phyloP scores from a whole-genome alignment of 2,797 vertebrate species.

The Ataeniobius toweri region DNA sequence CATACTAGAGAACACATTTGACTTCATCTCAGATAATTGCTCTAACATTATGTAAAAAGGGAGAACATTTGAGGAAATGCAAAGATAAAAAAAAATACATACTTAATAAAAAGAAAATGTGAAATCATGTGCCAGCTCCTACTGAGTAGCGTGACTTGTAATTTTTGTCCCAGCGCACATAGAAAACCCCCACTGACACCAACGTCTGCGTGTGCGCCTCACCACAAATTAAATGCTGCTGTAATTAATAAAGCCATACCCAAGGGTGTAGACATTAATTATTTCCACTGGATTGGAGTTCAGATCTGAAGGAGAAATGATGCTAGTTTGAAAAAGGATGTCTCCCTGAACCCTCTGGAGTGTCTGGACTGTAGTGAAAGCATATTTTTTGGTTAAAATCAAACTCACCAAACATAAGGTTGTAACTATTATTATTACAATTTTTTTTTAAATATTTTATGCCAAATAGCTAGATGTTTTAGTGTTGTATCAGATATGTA shows the following conservation, averaged over 20 bases:
- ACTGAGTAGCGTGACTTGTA: constrained; percentile 40
- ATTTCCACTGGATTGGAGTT: constrained; percentile 69
- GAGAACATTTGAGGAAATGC: neutral
- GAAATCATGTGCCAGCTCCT: constrained; percentile 3
- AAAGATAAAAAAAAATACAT: neutral
- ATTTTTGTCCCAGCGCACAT: constrained; percentile 29
- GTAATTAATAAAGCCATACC: constrained; percentile 79
- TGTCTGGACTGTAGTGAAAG: constrained; percentile 18
- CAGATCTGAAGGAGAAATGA: constrained; percentile 60
- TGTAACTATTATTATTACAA: too few species aligned
- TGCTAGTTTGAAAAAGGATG: constrained; percentile 24
- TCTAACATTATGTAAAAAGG: neutral
- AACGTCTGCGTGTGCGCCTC: constrained; percentile 52
- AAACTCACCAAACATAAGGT: neutral
- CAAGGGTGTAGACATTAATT: constrained; percentile 74
- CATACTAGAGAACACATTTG: too few species aligned
- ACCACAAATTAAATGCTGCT: constrained; percentile 71
- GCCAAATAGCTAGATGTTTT: neutral
- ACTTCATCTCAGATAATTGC: neutral
- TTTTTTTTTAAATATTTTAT: neutral
- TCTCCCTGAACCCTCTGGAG: constrained; percentile 38
- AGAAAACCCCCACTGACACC: constrained; percentile 33
- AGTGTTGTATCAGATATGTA: neutral
- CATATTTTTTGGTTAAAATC: constrained; percentile 14
- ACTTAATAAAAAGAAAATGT: constrained; percentile 23